Percentiles rank a stretch among this genome's conserved stretches.
phyloP scores from a whole-genome alignment of 2,113 vertebrate species.

The Clarias batrachus region DNA sequence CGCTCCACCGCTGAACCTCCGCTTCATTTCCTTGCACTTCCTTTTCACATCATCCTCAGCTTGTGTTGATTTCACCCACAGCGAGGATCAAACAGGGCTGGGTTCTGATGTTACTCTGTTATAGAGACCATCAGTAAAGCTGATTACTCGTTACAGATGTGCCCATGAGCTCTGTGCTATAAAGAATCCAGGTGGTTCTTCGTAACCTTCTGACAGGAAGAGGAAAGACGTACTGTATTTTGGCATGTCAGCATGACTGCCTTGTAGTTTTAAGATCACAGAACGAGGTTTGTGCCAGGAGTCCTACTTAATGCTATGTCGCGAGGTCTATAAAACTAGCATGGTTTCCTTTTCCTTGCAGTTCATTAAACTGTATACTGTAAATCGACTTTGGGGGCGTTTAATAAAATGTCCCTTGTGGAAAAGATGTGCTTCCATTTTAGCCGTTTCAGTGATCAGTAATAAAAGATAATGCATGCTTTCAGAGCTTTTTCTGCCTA shows the following conservation, averaged over 20 bases:
- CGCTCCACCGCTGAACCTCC: not conserved
- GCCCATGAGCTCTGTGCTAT: constrained; percentile 1
- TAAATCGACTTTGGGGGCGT: not conserved
- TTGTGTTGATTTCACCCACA: constrained; percentile 34
- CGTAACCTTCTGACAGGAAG: constrained; percentile 10
- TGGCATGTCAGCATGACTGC: not conserved
- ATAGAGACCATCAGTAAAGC: not conserved
- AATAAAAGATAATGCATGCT: not conserved
- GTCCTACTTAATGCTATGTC: constrained; percentile 14
- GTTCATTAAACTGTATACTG: not conserved
- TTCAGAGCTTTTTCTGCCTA: not conserved
- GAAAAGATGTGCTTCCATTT: not conserved
- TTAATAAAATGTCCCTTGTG: not conserved
- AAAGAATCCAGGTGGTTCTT: constrained; percentile 38
- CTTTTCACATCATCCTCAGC: not conserved
- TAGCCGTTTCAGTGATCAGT: not conserved
- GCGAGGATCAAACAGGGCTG: constrained; percentile 27
- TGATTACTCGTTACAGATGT: constrained; percentile 15
- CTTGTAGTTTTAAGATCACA: not conserved
- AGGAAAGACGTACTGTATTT: not conserved
- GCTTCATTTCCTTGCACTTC: constrained; percentile 6
- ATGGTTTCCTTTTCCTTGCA: constrained; percentile 14
- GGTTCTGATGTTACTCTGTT: constrained; percentile 5
- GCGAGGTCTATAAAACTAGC: not conserved
- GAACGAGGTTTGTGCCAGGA: constrained; percentile 14